phyloP scores from a whole-genome alignment of 2,888 invertebrate species.

The Drosophila siamana region DNA sequence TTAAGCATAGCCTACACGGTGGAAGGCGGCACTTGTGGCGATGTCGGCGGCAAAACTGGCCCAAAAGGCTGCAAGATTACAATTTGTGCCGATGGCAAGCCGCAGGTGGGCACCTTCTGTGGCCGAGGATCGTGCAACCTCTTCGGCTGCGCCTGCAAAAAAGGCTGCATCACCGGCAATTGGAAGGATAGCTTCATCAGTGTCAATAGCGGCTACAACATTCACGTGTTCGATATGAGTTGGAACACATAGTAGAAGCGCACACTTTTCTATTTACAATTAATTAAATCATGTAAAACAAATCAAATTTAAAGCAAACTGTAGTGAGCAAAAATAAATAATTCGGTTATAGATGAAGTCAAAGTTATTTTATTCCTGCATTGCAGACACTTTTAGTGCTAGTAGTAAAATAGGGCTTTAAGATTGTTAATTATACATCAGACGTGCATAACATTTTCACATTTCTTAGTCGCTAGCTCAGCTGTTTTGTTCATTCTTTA shows the following conservation, averaged over 20 bases:
- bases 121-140: conserved; percentile 1
- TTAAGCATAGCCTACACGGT: background rate
- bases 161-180: background rate
- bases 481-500: no score
- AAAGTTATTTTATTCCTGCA: no score
- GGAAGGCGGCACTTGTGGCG: background rate
- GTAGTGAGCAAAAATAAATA: no score
- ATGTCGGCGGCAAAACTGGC: background rate
- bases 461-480: no score
- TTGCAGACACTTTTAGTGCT: no score
- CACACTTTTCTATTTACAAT: no score
- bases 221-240: background rate
- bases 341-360: no score
- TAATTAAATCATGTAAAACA: no score
- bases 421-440: no score
- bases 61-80: conserved; percentile 4
- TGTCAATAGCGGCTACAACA: background rate
- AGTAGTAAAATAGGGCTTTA: no score
- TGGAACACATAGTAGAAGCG: conserved; percentile 1
- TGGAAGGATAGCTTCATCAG: conserved; percentile 1
- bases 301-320: no score
- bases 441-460: no score
- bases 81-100: conserved; percentile 9
- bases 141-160: background rate
- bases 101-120: background rate